Conservation (phyloP, 2,888 invertebrate genomes). For the Dimorphilus gyrociliatus region DNA sequence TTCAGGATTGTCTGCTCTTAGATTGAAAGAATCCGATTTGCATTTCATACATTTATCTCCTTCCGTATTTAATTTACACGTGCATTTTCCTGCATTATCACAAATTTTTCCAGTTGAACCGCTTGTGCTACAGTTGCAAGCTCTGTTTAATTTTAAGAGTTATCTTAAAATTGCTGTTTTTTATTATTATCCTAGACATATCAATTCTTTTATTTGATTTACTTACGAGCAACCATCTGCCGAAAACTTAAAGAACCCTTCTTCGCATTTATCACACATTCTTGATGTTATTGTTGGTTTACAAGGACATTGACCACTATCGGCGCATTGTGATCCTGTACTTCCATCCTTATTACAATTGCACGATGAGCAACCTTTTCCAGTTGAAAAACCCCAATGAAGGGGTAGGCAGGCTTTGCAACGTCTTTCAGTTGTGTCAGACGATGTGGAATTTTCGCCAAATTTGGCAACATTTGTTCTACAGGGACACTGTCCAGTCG, state of each 20-base stretch:
- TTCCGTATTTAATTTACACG: conserved; percentile 14
- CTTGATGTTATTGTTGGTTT: conserved; percentile 8
- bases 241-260: conserved; percentile 6
- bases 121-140: conserved; percentile 13
- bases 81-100: conserved; percentile 12
- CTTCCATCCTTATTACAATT: conserved; percentile 10
- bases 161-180: too few relatives aligned
- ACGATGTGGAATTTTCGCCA: conserved; percentile 6
- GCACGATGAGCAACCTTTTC: conserved; percentile 11
- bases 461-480: conserved; percentile 19
- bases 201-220: not conserved
- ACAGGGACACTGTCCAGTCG: conserved; percentile 66
- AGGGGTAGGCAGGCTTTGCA: conserved; percentile 13
- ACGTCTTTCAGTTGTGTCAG: conserved; percentile 6
- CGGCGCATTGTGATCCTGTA: conserved; percentile 11
- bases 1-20: conserved; percentile 49
- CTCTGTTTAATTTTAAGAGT: too few relatives aligned
- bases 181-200: too few relatives aligned
- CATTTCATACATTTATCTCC: conserved; percentile 17
- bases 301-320: conserved; percentile 11
- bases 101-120: conserved; percentile 11
- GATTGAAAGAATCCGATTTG: conserved; percentile 37
- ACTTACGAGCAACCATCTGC: conserved; percentile 9
- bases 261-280: conserved; percentile 9
- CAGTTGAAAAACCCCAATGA: conserved; percentile 11